phyloP scores from a whole-genome alignment of 2,888 invertebrate genomes.

The Atrina japonica region DNA sequence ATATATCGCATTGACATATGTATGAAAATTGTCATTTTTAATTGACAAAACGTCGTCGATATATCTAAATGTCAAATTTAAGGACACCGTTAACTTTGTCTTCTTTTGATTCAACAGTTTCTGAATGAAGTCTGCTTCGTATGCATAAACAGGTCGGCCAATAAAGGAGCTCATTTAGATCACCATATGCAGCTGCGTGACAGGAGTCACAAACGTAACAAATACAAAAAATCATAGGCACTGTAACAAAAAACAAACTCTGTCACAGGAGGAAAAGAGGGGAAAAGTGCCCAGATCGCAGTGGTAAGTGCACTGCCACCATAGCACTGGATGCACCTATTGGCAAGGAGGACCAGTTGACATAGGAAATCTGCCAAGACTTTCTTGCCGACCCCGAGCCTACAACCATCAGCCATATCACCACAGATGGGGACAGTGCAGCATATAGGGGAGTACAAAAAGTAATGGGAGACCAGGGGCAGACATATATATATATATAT shows the following conservation, averaged over 20 bases:
- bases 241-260: constrained; percentile 9
- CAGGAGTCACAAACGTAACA: too few relatives aligned
- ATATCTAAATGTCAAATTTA: too few relatives aligned
- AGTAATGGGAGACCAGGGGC: constrained; percentile 1
- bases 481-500: too few relatives aligned
- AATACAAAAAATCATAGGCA: constrained; percentile 2
- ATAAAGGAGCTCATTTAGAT: too few relatives aligned
- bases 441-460: background rate
- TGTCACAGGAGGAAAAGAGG: background rate
- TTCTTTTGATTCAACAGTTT: too few relatives aligned
- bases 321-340: background rate
- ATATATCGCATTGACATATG: too few relatives aligned
- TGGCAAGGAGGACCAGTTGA: background rate
- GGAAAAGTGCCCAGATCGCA: background rate
- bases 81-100: too few relatives aligned
- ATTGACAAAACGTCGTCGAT: too few relatives aligned
- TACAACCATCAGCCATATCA: constrained; percentile 1
- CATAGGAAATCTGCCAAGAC: constrained; percentile 14
- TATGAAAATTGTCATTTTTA: too few relatives aligned
- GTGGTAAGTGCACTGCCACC: background rate
- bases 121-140: too few relatives aligned
- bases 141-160: too few relatives aligned
- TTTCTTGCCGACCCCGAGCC: background rate
- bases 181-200: too few relatives aligned
- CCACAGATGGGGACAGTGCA: constrained; percentile 6